Evolutionary conservation across 2,797 vertebrate genomes (phyloP), one percentile per base, ranked within the genome.

Genomic region (Eulemur albifrons): DNA sequence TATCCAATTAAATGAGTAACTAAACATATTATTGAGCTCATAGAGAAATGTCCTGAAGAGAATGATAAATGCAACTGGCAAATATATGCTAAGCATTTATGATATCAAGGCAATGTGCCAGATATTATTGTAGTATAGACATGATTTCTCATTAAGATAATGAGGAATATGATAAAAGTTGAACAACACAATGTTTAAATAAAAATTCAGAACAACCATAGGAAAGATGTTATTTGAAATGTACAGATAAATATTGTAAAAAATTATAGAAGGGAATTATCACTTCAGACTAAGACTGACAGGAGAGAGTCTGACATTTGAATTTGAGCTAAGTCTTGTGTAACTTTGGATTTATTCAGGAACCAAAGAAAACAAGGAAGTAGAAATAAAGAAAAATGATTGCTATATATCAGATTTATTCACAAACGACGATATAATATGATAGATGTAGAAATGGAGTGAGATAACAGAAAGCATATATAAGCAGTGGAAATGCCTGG

Each of bases 11-110:
- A 48, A 94, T 97, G 27, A 32, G 50, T 17, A 92, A 67, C 69
- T 92, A 98, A 98, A 97, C 67, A 97, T 86, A 97, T 97, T 97
- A 97, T 93, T 97, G 89, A 95, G 38, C 23, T 72, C 45, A 67
- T 8, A 65, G n/a, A 65, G 45, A 83, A 48, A 2, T 81, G 38
- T 92, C 17, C 45, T 86, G 9, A 48, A 80, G 14, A 80, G 80
- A 90, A 90, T 84, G 67, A 75, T 77, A 82, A 52, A 73, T 73
- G 48, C 86, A 92, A 67, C 48, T 88, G 38, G 11, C 6, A 35
- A 72, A 79, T 54, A 57, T 50, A 75, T 4, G 21, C 17, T 76
- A 30, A 85, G 23, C 10, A 69, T 73, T 67, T 82, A 59, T 7
- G 69, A 45, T 59, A 48, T 20, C 35, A 59, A 83, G 35, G 17